Base-by-base conservation (phyloP, 2,113 vertebrate species). In the Helogale parvula region DNA sequence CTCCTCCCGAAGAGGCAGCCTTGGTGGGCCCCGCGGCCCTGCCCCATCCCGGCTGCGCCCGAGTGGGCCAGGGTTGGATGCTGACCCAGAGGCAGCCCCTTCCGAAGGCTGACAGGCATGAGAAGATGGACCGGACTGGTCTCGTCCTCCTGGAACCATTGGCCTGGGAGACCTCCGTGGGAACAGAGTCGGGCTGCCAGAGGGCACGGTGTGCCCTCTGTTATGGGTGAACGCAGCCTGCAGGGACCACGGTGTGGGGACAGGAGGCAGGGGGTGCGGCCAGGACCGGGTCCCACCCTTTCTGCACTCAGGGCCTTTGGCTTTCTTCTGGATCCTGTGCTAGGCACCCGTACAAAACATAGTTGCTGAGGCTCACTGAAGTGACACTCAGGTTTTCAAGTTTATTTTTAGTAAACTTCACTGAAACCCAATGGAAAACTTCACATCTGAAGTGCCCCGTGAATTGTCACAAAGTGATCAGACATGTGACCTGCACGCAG, bases 261-360 rank as follows among this genome's bases (percentile, higher is more conserved):
- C 7, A 0, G 82, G 33, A 25, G 83, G 81, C 54, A 3, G 31
- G 29, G 35, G 80, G 54, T 0, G 14, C 35, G 31, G 57, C 35
- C 1, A 21, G 15, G 57, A 3, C 35, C 6, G 27, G 60, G 57
- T 50, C 8, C 13, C 14, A 52, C 52, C 65, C 52, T 74, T 23
- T 57, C 69, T 57, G 69, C 25, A 69, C 35, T 7, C 14, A 35
- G 52, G 25, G 27, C 33, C 65, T 35, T 71, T 17, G 16, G 80
- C 25, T 29, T 31, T 65, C 38, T 45, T 31, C 86, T 11, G 50
- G 15, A 50, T 31, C 52, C 69, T 14, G 17, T 11, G 27, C 27
- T 6, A 23, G 27, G 27, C 31, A 1, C 57, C 69, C 16, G 33
- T 6, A 35, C 17, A 23, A 3, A 38, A 13, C 4, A 0, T 27